Conservation (phyloP, 2,113 vertebrate genomes). For the Megaceryle maxima region DNA sequence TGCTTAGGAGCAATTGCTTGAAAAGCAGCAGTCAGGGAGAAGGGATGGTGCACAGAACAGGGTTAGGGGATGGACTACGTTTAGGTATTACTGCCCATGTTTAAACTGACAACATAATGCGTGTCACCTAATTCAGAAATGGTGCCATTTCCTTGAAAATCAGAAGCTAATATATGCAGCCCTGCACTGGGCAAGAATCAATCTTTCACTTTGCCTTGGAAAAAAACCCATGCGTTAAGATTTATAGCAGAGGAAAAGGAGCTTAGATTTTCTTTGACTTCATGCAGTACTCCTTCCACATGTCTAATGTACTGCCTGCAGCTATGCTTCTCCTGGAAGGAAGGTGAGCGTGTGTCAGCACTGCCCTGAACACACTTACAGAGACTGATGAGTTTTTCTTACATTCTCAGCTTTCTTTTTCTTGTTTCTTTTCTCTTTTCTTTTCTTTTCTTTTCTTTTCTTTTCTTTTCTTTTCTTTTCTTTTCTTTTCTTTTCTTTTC, state of each 20-base stretch:
- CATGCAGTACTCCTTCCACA: conserved; percentile 9
- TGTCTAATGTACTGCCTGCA: conserved; percentile 11
- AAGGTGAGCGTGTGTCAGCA: neutral
- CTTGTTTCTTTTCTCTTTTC: neutral
- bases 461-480: no score
- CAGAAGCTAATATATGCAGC: conserved; percentile 44
- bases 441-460: neutral
- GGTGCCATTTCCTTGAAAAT: conserved; percentile 31
- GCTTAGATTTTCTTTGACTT: conserved; percentile 43
- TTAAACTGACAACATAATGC: conserved; percentile 25
- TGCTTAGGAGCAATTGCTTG: neutral
- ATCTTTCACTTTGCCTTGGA: conserved; percentile 5
- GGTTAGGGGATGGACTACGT: neutral
- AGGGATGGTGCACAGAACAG: neutral
- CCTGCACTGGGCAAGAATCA: conserved; percentile 13
- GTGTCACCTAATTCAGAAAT: neutral
- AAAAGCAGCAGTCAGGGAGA: neutral
- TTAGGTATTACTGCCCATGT: neutral
- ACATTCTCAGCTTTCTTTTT: neutral
- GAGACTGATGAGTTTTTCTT: neutral
- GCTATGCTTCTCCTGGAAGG: neutral
- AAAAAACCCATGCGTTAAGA: neutral
- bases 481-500: neutral
- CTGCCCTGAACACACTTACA: neutral
- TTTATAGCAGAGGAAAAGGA: conserved; percentile 66